Evolutionary conservation across 2,888 invertebrate species (phyloP).

Genomic region (Leptothorax acervorum): DNA sequence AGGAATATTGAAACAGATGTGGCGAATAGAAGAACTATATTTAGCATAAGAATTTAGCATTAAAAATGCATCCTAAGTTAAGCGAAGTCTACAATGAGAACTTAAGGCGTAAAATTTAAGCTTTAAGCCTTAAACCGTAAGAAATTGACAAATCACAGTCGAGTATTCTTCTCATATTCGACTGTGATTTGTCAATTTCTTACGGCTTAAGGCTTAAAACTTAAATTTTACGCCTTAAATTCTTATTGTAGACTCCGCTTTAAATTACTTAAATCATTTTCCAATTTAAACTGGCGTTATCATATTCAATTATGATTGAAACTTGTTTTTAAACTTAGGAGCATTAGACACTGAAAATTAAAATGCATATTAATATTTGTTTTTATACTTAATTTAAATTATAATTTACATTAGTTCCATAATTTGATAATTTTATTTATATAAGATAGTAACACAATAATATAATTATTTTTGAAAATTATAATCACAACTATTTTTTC

Average conservation of each 20-base stretch:
- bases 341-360: background rate
- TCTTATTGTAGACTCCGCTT: too few species aligned
- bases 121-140: too few species aligned
- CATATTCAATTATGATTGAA: too few species aligned
- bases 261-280: too few species aligned
- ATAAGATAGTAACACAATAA: background rate
- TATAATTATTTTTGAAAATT: background rate
- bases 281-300: too few species aligned
- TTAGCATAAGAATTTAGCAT: background rate
- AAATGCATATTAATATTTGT: background rate
- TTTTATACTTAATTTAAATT: background rate
- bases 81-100: too few species aligned
- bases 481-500: background rate
- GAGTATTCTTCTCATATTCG: too few species aligned
- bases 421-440: background rate
- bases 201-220: too few species aligned
- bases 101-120: too few species aligned
- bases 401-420: background rate
- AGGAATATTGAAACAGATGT: background rate
- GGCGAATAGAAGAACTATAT: background rate
- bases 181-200: too few species aligned
- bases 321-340: background rate
- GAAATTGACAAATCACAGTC: too few species aligned
- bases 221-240: too few species aligned
- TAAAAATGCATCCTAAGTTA: background rate